Conservation (phyloP, 1,140 invertebrate genomes). For the Hyles vespertilio region DNA sequence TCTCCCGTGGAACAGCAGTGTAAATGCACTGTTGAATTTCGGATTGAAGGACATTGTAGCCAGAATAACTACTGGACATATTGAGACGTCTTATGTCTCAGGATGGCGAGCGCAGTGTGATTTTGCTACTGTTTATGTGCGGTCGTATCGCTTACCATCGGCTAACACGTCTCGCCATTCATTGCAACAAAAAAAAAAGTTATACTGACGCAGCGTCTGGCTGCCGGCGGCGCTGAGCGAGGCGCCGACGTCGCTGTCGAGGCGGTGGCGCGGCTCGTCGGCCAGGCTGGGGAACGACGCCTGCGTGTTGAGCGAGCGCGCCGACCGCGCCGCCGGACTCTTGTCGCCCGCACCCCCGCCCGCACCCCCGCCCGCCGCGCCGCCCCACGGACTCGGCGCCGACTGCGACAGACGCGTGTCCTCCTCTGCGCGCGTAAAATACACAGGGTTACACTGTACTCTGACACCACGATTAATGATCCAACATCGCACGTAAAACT, state of each 20-base stretch:
- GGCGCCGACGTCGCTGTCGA: slow-evolving; percentile 73
- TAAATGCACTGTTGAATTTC: no score
- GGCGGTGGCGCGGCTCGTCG: slow-evolving; percentile 38
- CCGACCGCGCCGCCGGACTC: slow-evolving; percentile 49
- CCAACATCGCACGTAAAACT: no score
- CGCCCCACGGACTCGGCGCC: slow-evolving; percentile 45
- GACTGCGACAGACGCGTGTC: slow-evolving; percentile 46
- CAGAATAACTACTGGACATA: no score
- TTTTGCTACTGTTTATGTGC: no score
- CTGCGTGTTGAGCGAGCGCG: slow-evolving; percentile 44
- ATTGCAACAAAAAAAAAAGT: neutral
- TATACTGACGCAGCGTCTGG: slow-evolving; percentile 52
- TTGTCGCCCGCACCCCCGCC: slow-evolving; percentile 23
- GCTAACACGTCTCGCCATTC: no score
- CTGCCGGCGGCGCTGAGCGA: slow-evolving; percentile 70
- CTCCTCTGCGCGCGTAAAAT: slow-evolving; percentile 14
- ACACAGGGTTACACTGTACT: neutral
- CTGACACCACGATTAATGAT: neutral
- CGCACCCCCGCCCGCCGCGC: slow-evolving; percentile 9
- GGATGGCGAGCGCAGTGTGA: no score
- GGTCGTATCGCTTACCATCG: no score
- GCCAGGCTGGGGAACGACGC: slow-evolving; percentile 41
- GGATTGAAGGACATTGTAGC: no score
- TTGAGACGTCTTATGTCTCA: no score
- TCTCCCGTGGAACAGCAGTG: no score